Evolutionary conservation across 2,888 invertebrate species (phyloP), one percentile per base, ranked within the genome.

Genomic region (Sussaba pulchella): DNA sequence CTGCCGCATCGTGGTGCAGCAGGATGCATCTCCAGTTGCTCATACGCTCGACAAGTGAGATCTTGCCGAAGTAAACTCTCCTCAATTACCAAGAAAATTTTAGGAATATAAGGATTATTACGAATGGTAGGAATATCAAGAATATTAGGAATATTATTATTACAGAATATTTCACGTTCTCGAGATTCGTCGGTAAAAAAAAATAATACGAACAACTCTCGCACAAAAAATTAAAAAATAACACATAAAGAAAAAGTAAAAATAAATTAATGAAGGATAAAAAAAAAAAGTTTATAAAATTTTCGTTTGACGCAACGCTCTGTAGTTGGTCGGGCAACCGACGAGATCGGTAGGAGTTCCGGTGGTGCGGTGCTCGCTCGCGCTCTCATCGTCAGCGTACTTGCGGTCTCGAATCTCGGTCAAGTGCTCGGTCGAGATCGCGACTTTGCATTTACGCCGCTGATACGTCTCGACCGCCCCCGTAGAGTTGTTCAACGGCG

Each of bases 331-430:
- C 45, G 19, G 14, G 59, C 50, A 21, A 57, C 45, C n/a, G n/a
- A 41, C 24, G 21, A 26, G n/a, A n/a, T n/a, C 36, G 24, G 71
- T 12, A 8, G 24, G 39, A 54, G 64, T 64, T 63, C 64, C 59
- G 57, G 41, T 45, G 19, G 26, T 67, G 26, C 17, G 52, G n/a
- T 36, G n/a, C n/a, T n/a, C n/a, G 21, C 17, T 54, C 31, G 54
- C 57, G 12, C 17, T 70, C 52, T 78, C 77, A 75, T 84, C 73
- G 57, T 50, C 41, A 26, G 69, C 69, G 36, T 36, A 59, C 57
- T 71, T 78, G 70, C 82, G 81, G 72, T 72, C 78, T 74, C 43
- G 61, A 77, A 82, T 81, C 72, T 78, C 76, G 83, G 83, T 82
- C 82, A 84, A 83, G 82, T 79, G 77, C 74, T 78, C 57, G 67